Evolutionary conservation across 2,888 invertebrate species (phyloP), one percentile per base, ranked within the genome.

Genomic region (Lasioglossum lativentre): DNA sequence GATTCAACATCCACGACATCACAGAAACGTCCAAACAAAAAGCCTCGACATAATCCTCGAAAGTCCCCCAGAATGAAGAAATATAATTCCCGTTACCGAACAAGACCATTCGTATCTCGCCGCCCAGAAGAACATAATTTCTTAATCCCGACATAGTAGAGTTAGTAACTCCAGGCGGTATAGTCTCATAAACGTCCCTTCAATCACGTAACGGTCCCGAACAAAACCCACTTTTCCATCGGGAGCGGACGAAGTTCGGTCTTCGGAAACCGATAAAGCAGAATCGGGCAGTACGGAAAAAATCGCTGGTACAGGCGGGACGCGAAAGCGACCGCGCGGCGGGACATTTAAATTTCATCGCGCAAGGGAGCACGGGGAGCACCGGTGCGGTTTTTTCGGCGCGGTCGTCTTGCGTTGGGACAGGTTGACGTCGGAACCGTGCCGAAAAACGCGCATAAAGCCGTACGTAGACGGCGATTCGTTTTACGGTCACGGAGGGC

Each of bases 401-500:
- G n/a, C 47, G 12, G 52, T 70, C 80, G 71, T 86, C 52, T 75
- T 80, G 73, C 78, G 23, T 40, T 47, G 84, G 84, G 84, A 88
- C 90, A 89, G 88, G 74, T 89, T 85, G 87, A 90, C 86, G 82
- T 90, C n/a, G 76, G 78, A 77, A 83, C 86, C 86, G 86, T 87
- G 34, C 34, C 89, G 89, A 92, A 93, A 93, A 93, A 92, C 90
- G 87, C 86, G 91, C 92, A 93, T 92, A 90, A 92, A 91, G 91
- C 88, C 85, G 90, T 88, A 84, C 89, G 86, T 84, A 86, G 87
- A 82, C 88, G 91, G 90, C 90, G 91, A 92, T 93, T 90, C 91
- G 90, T 93, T 94, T 94, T 93, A 93, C 92, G 93, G 92, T 88
- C 92, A 92, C 91, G 93, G 90, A 92, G 92, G 92, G 92, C 93